Base-by-base conservation (phyloP, 2,113 vertebrate species). In the Hydrolagus affinis region DNA sequence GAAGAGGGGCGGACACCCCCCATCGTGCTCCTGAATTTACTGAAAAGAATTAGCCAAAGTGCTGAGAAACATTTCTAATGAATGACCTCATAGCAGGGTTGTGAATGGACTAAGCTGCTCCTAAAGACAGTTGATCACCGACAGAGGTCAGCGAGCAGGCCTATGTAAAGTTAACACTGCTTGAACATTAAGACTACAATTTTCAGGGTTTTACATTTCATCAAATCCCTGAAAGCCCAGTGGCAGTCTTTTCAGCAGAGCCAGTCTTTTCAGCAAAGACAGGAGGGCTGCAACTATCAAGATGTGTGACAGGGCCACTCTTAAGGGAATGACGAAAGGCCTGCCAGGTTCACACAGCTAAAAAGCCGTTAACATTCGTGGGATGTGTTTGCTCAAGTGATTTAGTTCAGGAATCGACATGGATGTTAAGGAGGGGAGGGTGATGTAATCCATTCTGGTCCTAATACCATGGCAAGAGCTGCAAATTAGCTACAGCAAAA, bases 401-500 rank as follows among this genome's bases (percentile, higher is more conserved):
- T 66, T 83, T 66, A 66, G 57, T 62, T 28, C 57, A 86, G 68
- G 85, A 66, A 44, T 64, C 12, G 0, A 17, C 11, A 44, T 19
- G 0, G 28, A 44, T 76, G n/a, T 64, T 9, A 86, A 66, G 66
- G 57, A 77, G n/a, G 32, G 7, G 44, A 44, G 85, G 8, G 14
- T 87, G 85, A 89, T 70, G 86, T 70, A 89, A 86, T 85, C 70
- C 83, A 70, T 86, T 86, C 85, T 62, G 25, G 30, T 68, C 80
- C 68, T 86, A 89, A 88, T 7, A 85, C 4, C 71, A 86, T n/a
- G 23, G 70, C 62, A 86, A 86, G 87, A 86, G 87, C 0, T n/a
- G 21, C 32, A 89, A 86, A 85, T 56, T 0, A 85, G 74, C 25
- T 23, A 85, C 30, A 21, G 60, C 8, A 59, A 75, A 78, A 87